Conservation (phyloP, 1,140 invertebrate species). For the Ruditapes philippinarum region DNA sequence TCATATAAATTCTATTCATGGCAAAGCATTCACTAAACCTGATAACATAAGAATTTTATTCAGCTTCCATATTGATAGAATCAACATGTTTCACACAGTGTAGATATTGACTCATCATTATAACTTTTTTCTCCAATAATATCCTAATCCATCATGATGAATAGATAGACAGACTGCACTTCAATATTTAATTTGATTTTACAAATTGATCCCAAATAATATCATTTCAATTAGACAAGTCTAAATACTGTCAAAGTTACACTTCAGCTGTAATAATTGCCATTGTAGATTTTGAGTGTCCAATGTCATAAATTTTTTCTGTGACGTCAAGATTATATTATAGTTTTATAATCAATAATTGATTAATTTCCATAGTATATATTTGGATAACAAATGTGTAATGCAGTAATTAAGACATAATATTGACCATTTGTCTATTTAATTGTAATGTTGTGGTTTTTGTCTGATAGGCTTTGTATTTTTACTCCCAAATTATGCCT, state of each 20-base stretch:
- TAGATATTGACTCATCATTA: not conserved
- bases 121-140: not conserved
- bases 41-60: too few species aligned
- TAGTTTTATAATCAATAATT: not conserved
- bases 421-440: not conserved
- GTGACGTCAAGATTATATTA: not conserved
- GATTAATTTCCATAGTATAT: not conserved
- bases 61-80: too few species aligned
- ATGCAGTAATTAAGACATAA: not conserved
- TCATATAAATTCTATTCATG: slow-evolving; percentile 15
- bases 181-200: not conserved
- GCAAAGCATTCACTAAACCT: not conserved
- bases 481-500: not conserved
- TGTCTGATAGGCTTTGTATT: not conserved
- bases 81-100: not conserved
- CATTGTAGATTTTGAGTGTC: not conserved
- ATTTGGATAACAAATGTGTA: too few species aligned
- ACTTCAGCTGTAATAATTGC: slow-evolving; percentile 1
- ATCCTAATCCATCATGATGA: too few species aligned
- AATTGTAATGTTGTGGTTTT: not conserved
- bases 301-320: not conserved
- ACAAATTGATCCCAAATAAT: slow-evolving; percentile 7
- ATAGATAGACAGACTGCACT: not conserved
- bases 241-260: not conserved
- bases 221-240: slow-evolving; percentile 5